Evolutionary conservation across 2,797 vertebrate species (phyloP), one percentile per base, ranked within the genome.

Genomic region (Myotis vivesi): DNA sequence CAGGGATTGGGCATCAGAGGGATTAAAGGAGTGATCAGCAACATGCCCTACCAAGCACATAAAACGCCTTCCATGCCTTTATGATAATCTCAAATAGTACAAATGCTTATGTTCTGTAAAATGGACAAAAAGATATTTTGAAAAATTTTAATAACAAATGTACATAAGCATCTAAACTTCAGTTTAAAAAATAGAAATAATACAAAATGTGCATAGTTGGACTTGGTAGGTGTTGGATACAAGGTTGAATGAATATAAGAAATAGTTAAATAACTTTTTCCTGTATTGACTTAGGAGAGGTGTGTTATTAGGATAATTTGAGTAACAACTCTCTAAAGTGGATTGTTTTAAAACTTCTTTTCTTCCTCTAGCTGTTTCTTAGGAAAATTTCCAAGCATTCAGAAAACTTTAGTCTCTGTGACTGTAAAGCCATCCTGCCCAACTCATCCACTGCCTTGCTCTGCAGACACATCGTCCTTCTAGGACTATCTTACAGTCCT

Each of bases 251-350:
- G 68, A 86, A 88, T 55, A 30, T 6, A 51, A 80, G 66, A 93
- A 82, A 77, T 71, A 66, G 28, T 51, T 90, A 73, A 88, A 59
- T 23, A 66, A 44, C 30, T 90, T 7, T 83, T 44, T 81, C 17
- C 80, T 94, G 44, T 46, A 22, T 86, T 86, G 72, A 79, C 46
- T 93, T 90, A 71, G 55, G 36, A 92, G 33, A 83, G 23, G 23
- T 69, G 0, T 88, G 23, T 76, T 95, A 73, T 30, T 57, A 57
- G 22, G 9, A 87, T 92, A 85, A 59, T 93, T 64, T 87, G 33
- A 46, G 53, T 88, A 55, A 51, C 10, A 51, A 62, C 28, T 64
- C 13, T 66, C 44, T 75, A n/a, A 75, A 49, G 59, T 55, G 73
- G 57, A 25, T 93, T 49, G 55, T 59, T 84, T 85, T 6, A 7